phyloP scores from a whole-genome alignment of 1,140 invertebrate species.

The Penaeus indicus region DNA sequence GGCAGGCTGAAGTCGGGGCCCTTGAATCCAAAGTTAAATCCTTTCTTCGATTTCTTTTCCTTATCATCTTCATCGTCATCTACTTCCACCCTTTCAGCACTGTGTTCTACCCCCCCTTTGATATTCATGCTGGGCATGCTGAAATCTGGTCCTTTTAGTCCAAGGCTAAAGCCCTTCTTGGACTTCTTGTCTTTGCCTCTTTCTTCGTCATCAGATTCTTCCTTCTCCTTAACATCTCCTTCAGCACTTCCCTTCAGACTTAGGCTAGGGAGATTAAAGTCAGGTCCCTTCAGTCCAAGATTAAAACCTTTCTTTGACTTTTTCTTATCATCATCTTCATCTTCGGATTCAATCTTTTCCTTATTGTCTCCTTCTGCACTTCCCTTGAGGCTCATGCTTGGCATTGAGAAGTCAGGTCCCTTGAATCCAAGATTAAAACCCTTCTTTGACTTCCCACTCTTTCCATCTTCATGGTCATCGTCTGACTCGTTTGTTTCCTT shows the following conservation, averaged over 20 bases:
- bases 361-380: background rate
- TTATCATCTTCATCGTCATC: background rate
- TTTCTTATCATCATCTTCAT: background rate
- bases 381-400: background rate
- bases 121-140: background rate
- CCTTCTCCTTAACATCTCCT: background rate
- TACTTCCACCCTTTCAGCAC: background rate
- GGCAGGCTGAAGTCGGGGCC: slow-evolving; percentile 17
- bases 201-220: background rate
- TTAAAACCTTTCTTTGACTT: slow-evolving; percentile 29
- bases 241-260: background rate
- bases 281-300: slow-evolving; percentile 35
- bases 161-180: slow-evolving; percentile 38
- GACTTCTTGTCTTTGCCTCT: background rate
- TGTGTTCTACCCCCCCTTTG: no score
- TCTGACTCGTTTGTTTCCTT: background rate
- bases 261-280: slow-evolving; percentile 32
- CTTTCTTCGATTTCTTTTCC: slow-evolving; percentile 33
- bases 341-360: background rate
- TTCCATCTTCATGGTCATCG: no score
- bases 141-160: slow-evolving; percentile 24
- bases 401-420: background rate
- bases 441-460: no score
- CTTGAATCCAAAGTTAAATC: slow-evolving; percentile 33
- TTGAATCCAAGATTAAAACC: background rate